Evolutionary conservation across 2,888 invertebrate species (phyloP).

Genomic region (Habrosyne pyritoides): DNA sequence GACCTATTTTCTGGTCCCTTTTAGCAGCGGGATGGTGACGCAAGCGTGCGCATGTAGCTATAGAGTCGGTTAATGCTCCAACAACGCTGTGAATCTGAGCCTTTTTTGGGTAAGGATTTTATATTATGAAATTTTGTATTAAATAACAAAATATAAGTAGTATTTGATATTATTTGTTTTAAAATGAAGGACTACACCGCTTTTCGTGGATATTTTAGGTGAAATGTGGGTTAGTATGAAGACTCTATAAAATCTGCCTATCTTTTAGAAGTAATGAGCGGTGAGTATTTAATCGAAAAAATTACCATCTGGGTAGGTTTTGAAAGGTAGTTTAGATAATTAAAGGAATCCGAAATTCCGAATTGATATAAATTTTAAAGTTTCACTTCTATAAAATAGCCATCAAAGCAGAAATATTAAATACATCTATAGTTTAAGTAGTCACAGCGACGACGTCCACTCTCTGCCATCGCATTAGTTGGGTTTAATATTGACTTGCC

Average conservation of each 20-base stretch:
- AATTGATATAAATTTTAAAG: too few relatives aligned
- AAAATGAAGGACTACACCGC: too few relatives aligned
- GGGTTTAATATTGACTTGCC: neutral
- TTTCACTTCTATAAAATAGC: neutral
- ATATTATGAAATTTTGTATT: neutral
- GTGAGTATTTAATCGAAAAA: too few relatives aligned
- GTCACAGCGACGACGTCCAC: neutral
- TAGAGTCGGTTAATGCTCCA: slow-evolving; percentile 16
- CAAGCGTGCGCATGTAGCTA: slow-evolving; percentile 47
- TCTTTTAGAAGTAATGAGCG: too few relatives aligned
- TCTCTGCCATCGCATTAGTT: neutral
- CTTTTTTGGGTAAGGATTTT: neutral
- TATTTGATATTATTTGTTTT: too few relatives aligned
- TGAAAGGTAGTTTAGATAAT: too few relatives aligned
- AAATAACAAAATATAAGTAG: too few relatives aligned
- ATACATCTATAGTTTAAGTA: neutral
- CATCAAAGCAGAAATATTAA: neutral
- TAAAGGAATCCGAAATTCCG: too few relatives aligned
- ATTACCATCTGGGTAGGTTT: too few relatives aligned
- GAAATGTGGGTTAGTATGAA: too few relatives aligned
- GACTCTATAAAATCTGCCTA: too few relatives aligned
- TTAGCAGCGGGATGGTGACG: slow-evolving; percentile 65
- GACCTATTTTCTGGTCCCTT: slow-evolving; percentile 78
- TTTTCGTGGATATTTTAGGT: too few relatives aligned
- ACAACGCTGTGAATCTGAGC: slow-evolving; percentile 18